Evolutionary conservation across 2,888 invertebrate species (phyloP), one percentile per base, ranked within the genome.

Genomic region (Physocephala rufipes): DNA sequence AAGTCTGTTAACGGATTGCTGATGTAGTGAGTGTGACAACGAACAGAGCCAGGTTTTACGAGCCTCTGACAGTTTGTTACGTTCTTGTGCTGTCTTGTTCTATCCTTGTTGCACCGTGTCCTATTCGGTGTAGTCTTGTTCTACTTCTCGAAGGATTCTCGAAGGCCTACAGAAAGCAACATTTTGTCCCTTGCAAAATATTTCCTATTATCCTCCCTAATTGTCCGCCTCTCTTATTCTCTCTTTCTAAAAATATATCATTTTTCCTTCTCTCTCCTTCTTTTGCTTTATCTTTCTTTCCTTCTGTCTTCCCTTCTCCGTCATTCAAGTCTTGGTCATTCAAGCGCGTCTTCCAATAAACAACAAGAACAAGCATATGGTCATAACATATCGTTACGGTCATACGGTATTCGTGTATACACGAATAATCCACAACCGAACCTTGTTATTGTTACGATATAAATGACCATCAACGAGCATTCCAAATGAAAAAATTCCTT

Each of bases 1-100:
- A 66, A 66, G 55, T 36, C 24, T 55, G 66, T 66, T 66, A 47
- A 49, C 49, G 30, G 64, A 26, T 64, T 64, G 64, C 36, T 36
- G 36, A 36, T 9, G 36, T 7, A 7, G 36, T 36, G 45, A 28
- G 28, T 26, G 53, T 49, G 15, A n/a, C n/a, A 16, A 16, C 26
- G 28, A 19, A 28, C 13, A 28, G 51, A 15, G 28, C 45, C 13
- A 43, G 45, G 13, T 3, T 36, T 1, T 15, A 15, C 15, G 55
- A 15, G 26, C 24, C 24, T 2, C 19, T 64, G 64, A 5, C 45
- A 15, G 49, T 51, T 19, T 26, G 26, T 24, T 26, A 24, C 9
- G 19, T 36, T 16, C 24, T 21, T 55, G 55, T 30, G 55, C 21
- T 30, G 47, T 63, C 21, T 28, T 21, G n/a, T 24, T 12, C 12